A percentile compares a stretch with the other conserved stretches of the same genome.
phyloP scores from a whole-genome alignment of 2,113 vertebrate species.

The Misgurnus mizolepis region DNA sequence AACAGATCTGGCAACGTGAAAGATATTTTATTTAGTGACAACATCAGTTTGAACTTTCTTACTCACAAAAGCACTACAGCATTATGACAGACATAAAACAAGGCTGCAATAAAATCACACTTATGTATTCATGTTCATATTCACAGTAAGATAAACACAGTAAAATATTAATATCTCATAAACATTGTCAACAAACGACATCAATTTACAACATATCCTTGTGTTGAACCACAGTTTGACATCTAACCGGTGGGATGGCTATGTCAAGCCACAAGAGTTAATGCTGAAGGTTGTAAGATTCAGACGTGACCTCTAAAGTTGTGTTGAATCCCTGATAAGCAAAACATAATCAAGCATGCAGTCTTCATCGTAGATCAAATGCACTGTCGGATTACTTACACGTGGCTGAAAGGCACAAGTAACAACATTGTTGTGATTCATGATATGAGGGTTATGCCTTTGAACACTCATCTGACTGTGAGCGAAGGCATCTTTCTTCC shows the following conservation, averaged over 20 bases:
- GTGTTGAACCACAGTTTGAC: background rate
- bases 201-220: background rate
- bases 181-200: constrained; percentile 19
- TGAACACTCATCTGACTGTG: constrained; percentile 45
- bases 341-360: constrained; percentile 59
- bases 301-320: constrained; percentile 50
- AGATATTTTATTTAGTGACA: background rate
- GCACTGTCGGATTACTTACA: constrained; percentile 51
- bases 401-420: constrained; percentile 44
- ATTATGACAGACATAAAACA: constrained; percentile 19
- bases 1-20: too few relatives aligned
- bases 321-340: constrained; percentile 59
- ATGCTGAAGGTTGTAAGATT: constrained; percentile 43
- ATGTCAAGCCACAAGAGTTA: background rate
- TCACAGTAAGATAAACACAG: background rate
- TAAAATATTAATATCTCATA: constrained; percentile 43
- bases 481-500: constrained; percentile 35
- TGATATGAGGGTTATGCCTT: constrained; percentile 52
- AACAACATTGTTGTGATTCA: constrained; percentile 56
- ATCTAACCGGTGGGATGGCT: background rate
- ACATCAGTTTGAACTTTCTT: background rate
- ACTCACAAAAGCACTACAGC: background rate
- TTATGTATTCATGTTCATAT: background rate
- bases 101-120: background rate
- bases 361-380: constrained; percentile 66